Conservation (phyloP, 2,113 vertebrate species). For the Neopipo cinnamomea region DNA sequence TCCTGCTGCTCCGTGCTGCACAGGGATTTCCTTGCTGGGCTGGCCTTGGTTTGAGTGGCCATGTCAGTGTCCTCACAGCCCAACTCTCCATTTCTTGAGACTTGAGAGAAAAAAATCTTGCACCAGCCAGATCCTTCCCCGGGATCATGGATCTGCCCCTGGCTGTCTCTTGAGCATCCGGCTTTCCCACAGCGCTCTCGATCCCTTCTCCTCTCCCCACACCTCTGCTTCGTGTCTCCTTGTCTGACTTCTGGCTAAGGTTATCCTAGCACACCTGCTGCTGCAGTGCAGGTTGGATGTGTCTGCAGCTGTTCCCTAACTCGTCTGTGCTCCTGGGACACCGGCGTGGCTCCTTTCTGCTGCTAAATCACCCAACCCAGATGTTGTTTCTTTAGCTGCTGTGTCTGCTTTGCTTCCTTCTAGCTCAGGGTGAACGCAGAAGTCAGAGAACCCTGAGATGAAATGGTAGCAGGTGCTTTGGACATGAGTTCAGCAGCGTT, state of each 20-base stretch:
- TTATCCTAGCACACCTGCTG: not conserved
- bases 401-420: not conserved
- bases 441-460: not conserved
- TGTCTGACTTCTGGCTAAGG: not conserved
- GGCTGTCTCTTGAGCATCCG: not conserved
- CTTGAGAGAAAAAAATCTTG: not conserved
- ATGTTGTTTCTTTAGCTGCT: not conserved
- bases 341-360: not conserved
- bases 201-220: not conserved
- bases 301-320: not conserved
- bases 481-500: not conserved
- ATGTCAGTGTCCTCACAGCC: not conserved
- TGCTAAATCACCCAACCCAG: not conserved
- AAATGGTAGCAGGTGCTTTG: not conserved
- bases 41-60: not conserved
- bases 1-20: not conserved
- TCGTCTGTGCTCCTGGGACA: accelerated
- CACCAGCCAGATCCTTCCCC: not conserved
- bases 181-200: not conserved
- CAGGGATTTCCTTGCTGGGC: not conserved
- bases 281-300: not conserved
- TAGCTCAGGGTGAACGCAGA: not conserved
- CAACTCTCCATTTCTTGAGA: not conserved
- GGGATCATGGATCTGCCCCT: not conserved
- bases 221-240: not conserved